Evolutionary conservation across 2,888 invertebrate genomes (phyloP).

Genomic region (Eumerus sabulonum): DNA sequence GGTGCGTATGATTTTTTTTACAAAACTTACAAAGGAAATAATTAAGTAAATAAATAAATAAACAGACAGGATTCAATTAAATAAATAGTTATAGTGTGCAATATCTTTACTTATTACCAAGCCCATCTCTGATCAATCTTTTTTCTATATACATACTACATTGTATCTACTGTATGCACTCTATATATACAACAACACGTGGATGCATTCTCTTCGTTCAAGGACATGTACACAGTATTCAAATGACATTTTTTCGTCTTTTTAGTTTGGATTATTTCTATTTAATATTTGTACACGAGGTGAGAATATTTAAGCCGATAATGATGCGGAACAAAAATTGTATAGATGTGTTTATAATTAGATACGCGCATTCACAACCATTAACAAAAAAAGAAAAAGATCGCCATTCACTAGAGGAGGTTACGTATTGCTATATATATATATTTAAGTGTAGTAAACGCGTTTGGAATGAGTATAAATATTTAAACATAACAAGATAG

Average conservation of each 20-base stretch:
- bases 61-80: constrained; percentile 15
- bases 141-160: constrained; percentile 28
- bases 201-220: constrained; percentile 12
- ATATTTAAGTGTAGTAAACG: constrained; percentile 46
- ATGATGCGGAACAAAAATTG: constrained; percentile 26
- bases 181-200: constrained; percentile 28
- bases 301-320: neutral
- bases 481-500: constrained; percentile 15
- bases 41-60: too few relatives aligned
- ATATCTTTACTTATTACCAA: constrained; percentile 14
- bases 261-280: constrained; percentile 4
- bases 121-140: constrained; percentile 28
- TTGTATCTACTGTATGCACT: constrained; percentile 45
- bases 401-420: constrained; percentile 51
- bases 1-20: constrained; percentile 38
- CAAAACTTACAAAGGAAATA: neutral
- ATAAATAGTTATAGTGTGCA: neutral
- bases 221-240: constrained; percentile 34
- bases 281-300: constrained; percentile 31
- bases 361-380: constrained; percentile 23
- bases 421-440: constrained; percentile 43
- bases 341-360: constrained; percentile 48
- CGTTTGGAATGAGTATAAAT: constrained; percentile 46
- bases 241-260: constrained; percentile 21
- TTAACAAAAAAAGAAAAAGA: constrained; percentile 54